These are phyloP conservation scores for Cavia aperea DNA, from an alignment of 2,113 vertebrate species.

Conservation along the genomic window DNA sequence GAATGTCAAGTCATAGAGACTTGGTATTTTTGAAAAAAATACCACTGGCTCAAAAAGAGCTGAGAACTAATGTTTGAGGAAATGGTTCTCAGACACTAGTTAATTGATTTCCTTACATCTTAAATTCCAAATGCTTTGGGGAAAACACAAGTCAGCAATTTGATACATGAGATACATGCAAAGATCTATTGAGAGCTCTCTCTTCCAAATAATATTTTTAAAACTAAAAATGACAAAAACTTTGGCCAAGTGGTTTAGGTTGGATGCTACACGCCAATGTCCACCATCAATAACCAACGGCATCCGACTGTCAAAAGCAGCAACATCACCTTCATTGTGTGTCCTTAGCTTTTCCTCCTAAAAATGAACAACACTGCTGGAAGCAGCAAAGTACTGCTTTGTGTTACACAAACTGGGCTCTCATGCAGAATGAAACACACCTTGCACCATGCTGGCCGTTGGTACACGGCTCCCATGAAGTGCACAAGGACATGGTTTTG, in stretches of 20 bases:
- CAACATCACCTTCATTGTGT: too few species aligned
- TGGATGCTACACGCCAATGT: not conserved
- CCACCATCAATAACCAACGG: fast-evolving
- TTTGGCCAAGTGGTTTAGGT: fast-evolving
- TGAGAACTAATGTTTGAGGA: not conserved
- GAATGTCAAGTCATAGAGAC: fast-evolving
- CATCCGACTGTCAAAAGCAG: not conserved
- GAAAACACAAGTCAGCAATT: not conserved
- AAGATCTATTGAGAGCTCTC: not conserved
- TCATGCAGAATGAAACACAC: not conserved
- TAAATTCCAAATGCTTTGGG: not conserved
- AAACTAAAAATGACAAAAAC: not conserved
- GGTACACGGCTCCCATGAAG: not conserved
- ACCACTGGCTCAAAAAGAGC: not conserved
- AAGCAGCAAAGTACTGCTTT: fast-evolving
- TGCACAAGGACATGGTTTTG: too few species aligned
- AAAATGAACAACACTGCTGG: fast-evolving
- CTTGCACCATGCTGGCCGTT: too few species aligned
- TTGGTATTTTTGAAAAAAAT: not conserved
- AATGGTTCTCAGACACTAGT: not conserved
- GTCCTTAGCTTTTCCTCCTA: too few species aligned
- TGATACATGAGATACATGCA: not conserved
- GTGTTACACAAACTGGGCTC: not conserved
- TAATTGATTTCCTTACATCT: not conserved
- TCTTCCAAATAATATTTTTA: not conserved